phyloP scores from a whole-genome alignment of 1,140 invertebrate genomes.

The Neodiprion virginianus region DNA sequence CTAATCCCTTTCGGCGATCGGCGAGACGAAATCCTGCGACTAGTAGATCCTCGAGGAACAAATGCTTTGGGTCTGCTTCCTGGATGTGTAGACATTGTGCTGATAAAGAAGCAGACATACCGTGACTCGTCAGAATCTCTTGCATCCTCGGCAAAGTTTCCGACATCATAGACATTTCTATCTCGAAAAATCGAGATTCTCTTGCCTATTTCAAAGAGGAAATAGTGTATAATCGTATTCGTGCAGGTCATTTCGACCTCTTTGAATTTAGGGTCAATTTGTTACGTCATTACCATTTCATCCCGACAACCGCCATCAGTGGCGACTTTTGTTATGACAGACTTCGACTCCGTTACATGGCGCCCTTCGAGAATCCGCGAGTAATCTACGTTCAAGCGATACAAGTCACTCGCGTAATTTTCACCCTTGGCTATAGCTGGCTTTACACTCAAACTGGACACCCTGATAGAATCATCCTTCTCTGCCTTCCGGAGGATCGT shows the following conservation, averaged over 20 bases:
- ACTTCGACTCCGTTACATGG: conserved; percentile 35
- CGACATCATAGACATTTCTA: conserved; percentile 17
- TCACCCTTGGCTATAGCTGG: conserved; percentile 58
- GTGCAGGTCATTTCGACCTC: no score
- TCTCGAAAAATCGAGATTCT: conserved; percentile 11
- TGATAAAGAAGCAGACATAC: conserved; percentile 24
- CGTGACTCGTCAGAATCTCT: not conserved
- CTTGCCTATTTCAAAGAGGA: not conserved
- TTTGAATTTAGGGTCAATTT: not conserved
- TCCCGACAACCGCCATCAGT: conserved; percentile 24
- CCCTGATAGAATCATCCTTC: conserved; percentile 43
- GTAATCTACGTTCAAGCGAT: conserved; percentile 43
- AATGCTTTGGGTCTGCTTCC: conserved; percentile 48
- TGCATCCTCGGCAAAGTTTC: not conserved
- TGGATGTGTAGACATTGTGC: conserved; percentile 47
- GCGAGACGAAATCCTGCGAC: conserved; percentile 65
- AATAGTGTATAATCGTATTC: not conserved
- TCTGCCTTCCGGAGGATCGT: conserved; percentile 50
- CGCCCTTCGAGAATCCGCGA: conserved; percentile 20
- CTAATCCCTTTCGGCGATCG: conserved; percentile 61
- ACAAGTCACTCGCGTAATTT: conserved; percentile 61
- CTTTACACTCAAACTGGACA: conserved; percentile 45
- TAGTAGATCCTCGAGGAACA: conserved; percentile 64
- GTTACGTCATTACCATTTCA: not conserved
- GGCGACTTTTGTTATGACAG: conserved; percentile 46